These are phyloP conservation scores for Ridgeia piscesae DNA, from an alignment of 1,140 invertebrate genomes.

Conservation along the genomic window DNA sequence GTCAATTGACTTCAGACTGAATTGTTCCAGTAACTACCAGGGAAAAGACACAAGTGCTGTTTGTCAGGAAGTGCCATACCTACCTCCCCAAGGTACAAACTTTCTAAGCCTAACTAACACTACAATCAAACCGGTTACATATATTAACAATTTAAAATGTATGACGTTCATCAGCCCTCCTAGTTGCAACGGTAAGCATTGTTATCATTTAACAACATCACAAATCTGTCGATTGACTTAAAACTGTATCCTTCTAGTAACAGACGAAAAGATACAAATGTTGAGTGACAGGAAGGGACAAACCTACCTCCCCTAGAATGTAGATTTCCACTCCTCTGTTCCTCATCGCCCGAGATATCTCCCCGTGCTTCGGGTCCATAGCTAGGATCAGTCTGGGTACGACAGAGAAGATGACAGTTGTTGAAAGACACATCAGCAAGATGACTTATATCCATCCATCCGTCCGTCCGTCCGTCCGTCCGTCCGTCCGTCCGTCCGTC, in stretches of 20 bases:
- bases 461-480: too few species aligned
- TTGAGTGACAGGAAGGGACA: background rate
- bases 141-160: too few species aligned
- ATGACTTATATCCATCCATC: too few species aligned
- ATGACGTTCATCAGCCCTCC: slow-evolving; percentile 3
- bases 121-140: too few species aligned
- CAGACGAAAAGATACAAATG: background rate
- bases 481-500: too few species aligned
- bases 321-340: slow-evolving; percentile 95
- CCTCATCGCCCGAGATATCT: slow-evolving; percentile 96
- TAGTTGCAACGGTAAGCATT: background rate
- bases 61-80: background rate
- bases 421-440: too few species aligned
- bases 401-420: background rate
- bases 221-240: background rate
- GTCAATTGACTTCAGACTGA: background rate
- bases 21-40: too few species aligned
- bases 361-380: slow-evolving; percentile 88
- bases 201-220: too few species aligned
- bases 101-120: too few species aligned
- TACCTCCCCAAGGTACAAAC: slow-evolving; percentile 47
- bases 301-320: slow-evolving; percentile 61
- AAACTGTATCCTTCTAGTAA: too few species aligned
- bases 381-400: slow-evolving; percentile 80
- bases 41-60: background rate